phyloP scores from a whole-genome alignment of 2,888 invertebrate genomes.

The Portevinia maculata region DNA sequence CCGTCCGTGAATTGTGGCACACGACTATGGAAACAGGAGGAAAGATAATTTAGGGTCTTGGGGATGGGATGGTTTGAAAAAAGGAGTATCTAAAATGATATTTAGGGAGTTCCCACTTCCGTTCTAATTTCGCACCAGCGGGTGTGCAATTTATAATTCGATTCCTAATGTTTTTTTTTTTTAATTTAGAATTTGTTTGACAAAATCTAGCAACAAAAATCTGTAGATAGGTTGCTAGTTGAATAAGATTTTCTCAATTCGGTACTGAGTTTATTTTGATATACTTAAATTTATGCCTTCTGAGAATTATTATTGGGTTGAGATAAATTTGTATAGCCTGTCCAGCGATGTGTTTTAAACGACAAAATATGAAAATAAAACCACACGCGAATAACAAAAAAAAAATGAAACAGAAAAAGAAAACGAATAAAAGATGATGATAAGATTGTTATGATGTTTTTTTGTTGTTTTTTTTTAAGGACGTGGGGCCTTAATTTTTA shows the following conservation, averaged over 20 bases:
- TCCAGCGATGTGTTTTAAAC: slow-evolving; percentile 42
- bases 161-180: slow-evolving; percentile 18
- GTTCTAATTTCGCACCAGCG: slow-evolving; percentile 67
- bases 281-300: slow-evolving; percentile 34
- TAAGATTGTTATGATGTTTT: slow-evolving; percentile 61
- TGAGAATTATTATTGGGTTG: slow-evolving; percentile 43
- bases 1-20: slow-evolving; percentile 66
- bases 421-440: slow-evolving; percentile 23
- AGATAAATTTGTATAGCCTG: slow-evolving; percentile 41
- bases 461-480: slow-evolving; percentile 43
- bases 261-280: slow-evolving; percentile 8
- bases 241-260: not conserved
- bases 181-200: slow-evolving; percentile 5
- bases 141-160: slow-evolving; percentile 62
- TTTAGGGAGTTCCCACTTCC: slow-evolving; percentile 68
- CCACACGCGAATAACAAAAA: slow-evolving; percentile 5
- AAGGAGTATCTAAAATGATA: slow-evolving; percentile 39
- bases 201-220: slow-evolving; percentile 26
- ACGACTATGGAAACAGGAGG: slow-evolving; percentile 49
- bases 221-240: slow-evolving; percentile 11
- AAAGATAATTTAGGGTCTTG: slow-evolving; percentile 57
- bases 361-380: slow-evolving; percentile 2
- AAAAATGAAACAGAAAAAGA: not conserved
- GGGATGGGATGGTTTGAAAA: slow-evolving; percentile 33
- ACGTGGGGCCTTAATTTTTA: slow-evolving; percentile 49